A percentile compares a stretch with the other conserved stretches of the same genome.
Conservation (phyloP, 2,797 vertebrate species). For the Centropyge bicolor region DNA sequence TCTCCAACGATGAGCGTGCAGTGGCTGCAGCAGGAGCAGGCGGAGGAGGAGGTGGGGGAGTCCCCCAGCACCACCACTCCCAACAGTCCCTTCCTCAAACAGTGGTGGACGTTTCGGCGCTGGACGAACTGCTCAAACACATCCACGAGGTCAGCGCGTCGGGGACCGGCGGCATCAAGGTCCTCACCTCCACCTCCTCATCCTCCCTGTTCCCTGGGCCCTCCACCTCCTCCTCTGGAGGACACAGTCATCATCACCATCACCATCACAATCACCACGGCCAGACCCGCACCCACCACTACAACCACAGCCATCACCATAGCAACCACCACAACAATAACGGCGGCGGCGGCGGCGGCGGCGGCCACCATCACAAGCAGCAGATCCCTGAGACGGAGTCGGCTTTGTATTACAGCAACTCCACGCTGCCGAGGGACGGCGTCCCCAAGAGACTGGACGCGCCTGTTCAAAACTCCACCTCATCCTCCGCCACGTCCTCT, state of each 20-base stretch:
- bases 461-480: conserved; percentile 66
- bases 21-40: conserved; percentile 11
- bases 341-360: neutral
- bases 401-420: conserved; percentile 74
- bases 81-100: conserved; percentile 78
- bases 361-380: conserved; percentile 60
- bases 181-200: conserved; percentile 78
- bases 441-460: conserved; percentile 79
- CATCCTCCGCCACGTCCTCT: conserved; percentile 46
- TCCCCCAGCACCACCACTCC: conserved; percentile 68
- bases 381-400: conserved; percentile 72
- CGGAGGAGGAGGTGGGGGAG: neutral
- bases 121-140: conserved; percentile 89
- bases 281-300: conserved; percentile 67
- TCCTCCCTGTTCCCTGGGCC: conserved; percentile 59
- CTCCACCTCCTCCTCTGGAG: conserved; percentile 35
- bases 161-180: conserved; percentile 75
- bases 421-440: conserved; percentile 81
- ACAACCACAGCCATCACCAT: conserved; percentile 67
- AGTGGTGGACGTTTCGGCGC: conserved; percentile 87
- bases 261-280: conserved; percentile 44
- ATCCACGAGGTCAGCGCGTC: conserved; percentile 85
- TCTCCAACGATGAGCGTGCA: conserved; percentile 68
- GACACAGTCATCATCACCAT: conserved; percentile 34
- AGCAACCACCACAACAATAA: conserved; percentile 62